Conservation (phyloP, 2,888 invertebrate genomes). For the Torymus texanus region DNA sequence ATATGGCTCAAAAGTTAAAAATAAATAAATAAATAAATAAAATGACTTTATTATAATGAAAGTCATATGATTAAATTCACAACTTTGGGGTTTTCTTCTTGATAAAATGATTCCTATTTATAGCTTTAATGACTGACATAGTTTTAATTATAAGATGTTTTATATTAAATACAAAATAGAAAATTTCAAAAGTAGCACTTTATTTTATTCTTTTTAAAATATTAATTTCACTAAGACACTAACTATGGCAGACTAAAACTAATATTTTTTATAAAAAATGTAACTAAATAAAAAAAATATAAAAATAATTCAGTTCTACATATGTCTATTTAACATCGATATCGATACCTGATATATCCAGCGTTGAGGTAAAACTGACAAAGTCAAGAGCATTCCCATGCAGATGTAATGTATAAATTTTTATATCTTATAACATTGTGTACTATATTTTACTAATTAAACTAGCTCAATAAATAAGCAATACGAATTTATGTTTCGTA, state of each 20-base stretch:
- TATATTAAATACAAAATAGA: too few relatives aligned
- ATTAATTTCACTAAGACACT: too few relatives aligned
- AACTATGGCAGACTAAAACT: too few relatives aligned
- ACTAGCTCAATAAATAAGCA: slow-evolving; percentile 16
- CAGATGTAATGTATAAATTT: slow-evolving; percentile 55
- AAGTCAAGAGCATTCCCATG: slow-evolving; percentile 69
- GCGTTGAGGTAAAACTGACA: slow-evolving; percentile 40
- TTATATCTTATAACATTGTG: slow-evolving; percentile 13
- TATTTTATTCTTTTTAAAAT: too few relatives aligned
- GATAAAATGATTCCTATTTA: not conserved
- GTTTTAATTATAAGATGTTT: not conserved
- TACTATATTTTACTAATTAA: slow-evolving; percentile 28
- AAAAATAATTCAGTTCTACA: slow-evolving; percentile 31
- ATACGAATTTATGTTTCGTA: slow-evolving; percentile 9
- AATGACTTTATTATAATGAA: slow-evolving; percentile 3
- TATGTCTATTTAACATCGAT: slow-evolving; percentile 31
- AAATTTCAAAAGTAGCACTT: too few relatives aligned
- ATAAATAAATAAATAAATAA: not conserved
- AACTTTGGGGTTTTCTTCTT: not conserved
- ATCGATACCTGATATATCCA: slow-evolving; percentile 41
- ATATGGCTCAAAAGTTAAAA: slow-evolving; percentile 67
- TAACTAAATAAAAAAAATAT: slow-evolving; percentile 11
- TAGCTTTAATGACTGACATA: not conserved
- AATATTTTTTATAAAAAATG: not conserved
- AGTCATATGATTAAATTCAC: slow-evolving; percentile 23